Percentiles rank a stretch among this genome's conserved stretches.
Conservation (phyloP, 2,888 invertebrate genomes). For the Drosophila melanosoma region DNA sequence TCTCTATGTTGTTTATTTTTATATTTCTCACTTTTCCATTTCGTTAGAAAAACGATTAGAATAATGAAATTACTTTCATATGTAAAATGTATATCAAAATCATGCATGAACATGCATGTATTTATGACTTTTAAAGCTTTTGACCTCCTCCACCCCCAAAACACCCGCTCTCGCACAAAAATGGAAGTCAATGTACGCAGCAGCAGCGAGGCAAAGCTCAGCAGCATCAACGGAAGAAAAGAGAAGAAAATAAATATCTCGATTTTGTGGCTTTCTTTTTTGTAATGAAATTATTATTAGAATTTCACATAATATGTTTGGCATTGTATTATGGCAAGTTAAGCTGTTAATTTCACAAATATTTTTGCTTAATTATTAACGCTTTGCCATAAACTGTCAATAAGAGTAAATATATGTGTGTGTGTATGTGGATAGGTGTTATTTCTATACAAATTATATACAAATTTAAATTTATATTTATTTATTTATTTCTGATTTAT, state of each 20-base stretch:
- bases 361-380: slow-evolving; percentile 25
- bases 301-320: slow-evolving; percentile 67
- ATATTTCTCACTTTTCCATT: slow-evolving; percentile 41
- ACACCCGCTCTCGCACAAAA: slow-evolving; percentile 30
- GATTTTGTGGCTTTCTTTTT: slow-evolving; percentile 67
- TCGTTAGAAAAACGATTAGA: slow-evolving; percentile 45
- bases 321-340: slow-evolving; percentile 19
- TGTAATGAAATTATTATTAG: slow-evolving; percentile 68
- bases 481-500: not conserved
- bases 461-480: not conserved
- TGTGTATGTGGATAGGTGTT: not conserved
- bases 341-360: slow-evolving; percentile 35
- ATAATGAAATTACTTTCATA: slow-evolving; percentile 53
- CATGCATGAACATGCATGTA: slow-evolving; percentile 15
- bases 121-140: slow-evolving; percentile 24
- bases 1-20: slow-evolving; percentile 38
- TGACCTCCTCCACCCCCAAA: not conserved
- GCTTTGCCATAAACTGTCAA: slow-evolving; percentile 28
- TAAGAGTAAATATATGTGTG: not conserved
- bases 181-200: slow-evolving; percentile 76
- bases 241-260: slow-evolving; percentile 33
- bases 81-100: not conserved
- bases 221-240: slow-evolving; percentile 39
- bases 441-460: not conserved
- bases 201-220: slow-evolving; percentile 49